Evolutionary conservation across 1,140 invertebrate species (phyloP).

Genomic region (Condylostylus longicornis): DNA sequence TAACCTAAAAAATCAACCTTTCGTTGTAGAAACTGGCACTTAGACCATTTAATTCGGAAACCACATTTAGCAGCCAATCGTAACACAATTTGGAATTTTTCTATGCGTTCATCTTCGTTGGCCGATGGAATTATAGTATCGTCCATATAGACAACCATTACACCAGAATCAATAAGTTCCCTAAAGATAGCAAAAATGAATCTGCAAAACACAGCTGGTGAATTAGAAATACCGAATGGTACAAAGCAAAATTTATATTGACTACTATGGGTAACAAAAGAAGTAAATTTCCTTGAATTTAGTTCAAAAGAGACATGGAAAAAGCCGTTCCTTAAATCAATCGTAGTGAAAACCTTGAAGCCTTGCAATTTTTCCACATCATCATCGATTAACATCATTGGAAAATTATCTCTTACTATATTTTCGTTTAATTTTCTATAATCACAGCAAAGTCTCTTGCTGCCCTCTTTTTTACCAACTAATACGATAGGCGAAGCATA

Average conservation of each 20-base stretch:
- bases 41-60: constrained; percentile 7
- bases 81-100: background rate
- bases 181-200: constrained; percentile 19
- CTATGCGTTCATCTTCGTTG: background rate
- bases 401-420: constrained; percentile 14
- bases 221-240: constrained; percentile 33
- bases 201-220: constrained; percentile 27
- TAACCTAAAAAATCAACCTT: constrained; percentile 13
- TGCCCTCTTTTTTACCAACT: constrained; percentile 13
- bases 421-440: constrained; percentile 12
- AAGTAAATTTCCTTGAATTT: constrained; percentile 1
- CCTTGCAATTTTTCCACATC: constrained; percentile 12
- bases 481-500: constrained; percentile 15
- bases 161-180: background rate
- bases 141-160: constrained; percentile 2
- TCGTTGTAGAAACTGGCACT: constrained; percentile 13
- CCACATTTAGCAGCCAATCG: background rate
- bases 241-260: constrained; percentile 13
- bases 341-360: constrained; percentile 11
- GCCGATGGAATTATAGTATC: constrained; percentile 1
- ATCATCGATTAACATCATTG: constrained; percentile 20
- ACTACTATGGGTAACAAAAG: background rate
- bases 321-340: constrained; percentile 15
- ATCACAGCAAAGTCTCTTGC: constrained; percentile 11
- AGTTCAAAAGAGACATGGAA: constrained; percentile 7